These are phyloP conservation scores for Spongia lamella DNA, from an alignment of 37 sponge, comb jelly and placozoan genomes.

Conservation along the genomic window DNA sequence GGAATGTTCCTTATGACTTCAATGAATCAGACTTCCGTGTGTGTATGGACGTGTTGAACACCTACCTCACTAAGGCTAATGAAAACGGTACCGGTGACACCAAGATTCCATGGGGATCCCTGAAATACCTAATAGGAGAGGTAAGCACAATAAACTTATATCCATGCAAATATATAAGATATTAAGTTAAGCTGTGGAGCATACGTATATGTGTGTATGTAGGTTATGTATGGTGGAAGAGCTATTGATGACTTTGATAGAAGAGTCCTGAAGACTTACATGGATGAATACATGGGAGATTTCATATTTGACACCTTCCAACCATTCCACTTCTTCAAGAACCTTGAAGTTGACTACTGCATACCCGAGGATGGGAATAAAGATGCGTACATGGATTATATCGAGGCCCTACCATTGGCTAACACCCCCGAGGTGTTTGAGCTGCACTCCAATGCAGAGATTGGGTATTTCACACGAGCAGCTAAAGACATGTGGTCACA, in stretches of 20 bases:
- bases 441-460: constrained; percentile 98
- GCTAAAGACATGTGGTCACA: constrained; percentile 93
- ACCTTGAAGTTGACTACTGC: constrained; percentile 86
- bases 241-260: too few relatives aligned
- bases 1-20: constrained; percentile 99
- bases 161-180: too few relatives aligned
- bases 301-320: constrained; percentile 99
- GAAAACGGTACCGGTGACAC: constrained; percentile 85
- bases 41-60: constrained; percentile 91
- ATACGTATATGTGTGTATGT: too few relatives aligned
- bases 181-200: too few relatives aligned
- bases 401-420: constrained; percentile 89
- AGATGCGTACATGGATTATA: constrained; percentile 85
- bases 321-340: constrained; percentile 99
- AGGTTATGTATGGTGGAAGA: constrained; percentile 99
- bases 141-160: too few relatives aligned
- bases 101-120: constrained; percentile 97
- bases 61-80: constrained; percentile 89
- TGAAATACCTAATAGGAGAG: constrained; percentile 99
- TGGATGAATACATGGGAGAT: constrained; percentile 99
- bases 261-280: constrained; percentile 97
- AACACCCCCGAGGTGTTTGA: constrained; percentile 99
- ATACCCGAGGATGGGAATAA: constrained; percentile 87
- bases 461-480: constrained; percentile 93
- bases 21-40: constrained; percentile 98